Conservation (phyloP, 2,797 vertebrate species). For the Diplodus puntazzo region DNA sequence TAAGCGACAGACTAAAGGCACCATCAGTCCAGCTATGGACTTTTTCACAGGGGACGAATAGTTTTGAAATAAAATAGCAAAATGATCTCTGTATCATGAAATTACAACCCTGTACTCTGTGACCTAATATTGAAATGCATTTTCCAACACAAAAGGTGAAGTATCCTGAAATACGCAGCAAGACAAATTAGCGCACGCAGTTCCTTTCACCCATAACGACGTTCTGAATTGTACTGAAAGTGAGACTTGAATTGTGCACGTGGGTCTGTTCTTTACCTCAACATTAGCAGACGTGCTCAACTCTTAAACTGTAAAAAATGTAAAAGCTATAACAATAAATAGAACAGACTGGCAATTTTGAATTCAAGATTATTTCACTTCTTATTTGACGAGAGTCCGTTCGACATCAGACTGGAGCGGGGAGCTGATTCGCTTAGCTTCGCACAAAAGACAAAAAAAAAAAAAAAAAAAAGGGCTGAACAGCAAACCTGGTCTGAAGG, state of each 20-base stretch:
- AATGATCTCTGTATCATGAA: conserved; percentile 31
- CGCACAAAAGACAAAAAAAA: neutral
- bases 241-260: neutral
- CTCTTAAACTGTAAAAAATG: neutral
- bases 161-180: conserved; percentile 19
- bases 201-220: conserved; percentile 18
- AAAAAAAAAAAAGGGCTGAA: neutral
- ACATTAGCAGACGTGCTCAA: neutral
- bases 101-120: conserved; percentile 47
- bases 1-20: conserved; percentile 8
- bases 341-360: conserved; percentile 7
- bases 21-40: conserved; percentile 41
- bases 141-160: conserved; percentile 31
- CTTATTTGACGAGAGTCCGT: neutral
- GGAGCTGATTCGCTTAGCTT: neutral
- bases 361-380: neutral
- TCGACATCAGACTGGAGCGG: neutral
- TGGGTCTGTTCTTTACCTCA: neutral
- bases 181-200: neutral
- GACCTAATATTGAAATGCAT: conserved; percentile 43
- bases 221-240: conserved; percentile 14
- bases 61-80: conserved; percentile 37
- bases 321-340: conserved; percentile 2
- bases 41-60: conserved; percentile 27
- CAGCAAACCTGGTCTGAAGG: too few relatives aligned